Percentiles rank a stretch among this genome's conserved stretches.
phyloP scores from a whole-genome alignment of 2,888 invertebrate genomes.

The Maniola hyperantus region DNA sequence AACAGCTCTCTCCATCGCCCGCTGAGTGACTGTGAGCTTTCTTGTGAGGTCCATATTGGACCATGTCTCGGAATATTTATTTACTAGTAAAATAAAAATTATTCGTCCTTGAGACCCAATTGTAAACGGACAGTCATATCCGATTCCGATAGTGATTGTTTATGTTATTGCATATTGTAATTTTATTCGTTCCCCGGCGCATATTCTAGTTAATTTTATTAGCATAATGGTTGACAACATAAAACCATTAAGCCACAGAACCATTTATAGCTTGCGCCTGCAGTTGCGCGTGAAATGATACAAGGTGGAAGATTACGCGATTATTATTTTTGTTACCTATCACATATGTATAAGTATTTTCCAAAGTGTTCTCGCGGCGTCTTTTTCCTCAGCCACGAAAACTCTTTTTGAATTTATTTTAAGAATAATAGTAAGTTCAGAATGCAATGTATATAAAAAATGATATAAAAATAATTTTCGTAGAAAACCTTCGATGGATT shows the following conservation, averaged over 20 bases:
- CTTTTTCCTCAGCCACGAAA: too few species aligned
- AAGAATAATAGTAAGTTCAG: too few species aligned
- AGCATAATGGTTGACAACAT: conserved; percentile 55
- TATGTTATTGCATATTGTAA: conserved; percentile 42
- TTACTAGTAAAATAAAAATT: not conserved
- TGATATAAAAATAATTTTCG: too few species aligned
- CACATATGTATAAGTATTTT: too few species aligned
- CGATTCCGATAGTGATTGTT: conserved; percentile 32
- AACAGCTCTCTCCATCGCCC: too few species aligned
- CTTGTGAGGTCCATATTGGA: too few species aligned
- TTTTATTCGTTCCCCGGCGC: conserved; percentile 46
- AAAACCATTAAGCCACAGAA: conserved; percentile 49
- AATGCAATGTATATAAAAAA: too few species aligned
- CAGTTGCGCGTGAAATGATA: conserved; percentile 30
- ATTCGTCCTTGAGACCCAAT: conserved; percentile 30
- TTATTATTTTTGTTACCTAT: not conserved
- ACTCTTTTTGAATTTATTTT: too few species aligned
- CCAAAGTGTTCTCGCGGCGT: too few species aligned
- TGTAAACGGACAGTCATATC: conserved; percentile 29
- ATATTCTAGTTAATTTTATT: conserved; percentile 52
- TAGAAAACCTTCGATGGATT: too few species aligned
- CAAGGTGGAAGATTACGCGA: conserved; percentile 19
- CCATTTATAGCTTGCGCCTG: conserved; percentile 37
- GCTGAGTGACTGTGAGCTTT: too few species aligned
- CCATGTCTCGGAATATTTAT: too few species aligned